phyloP scores from a whole-genome alignment of 2,797 vertebrate species.

The Lutjanus campechanus region DNA sequence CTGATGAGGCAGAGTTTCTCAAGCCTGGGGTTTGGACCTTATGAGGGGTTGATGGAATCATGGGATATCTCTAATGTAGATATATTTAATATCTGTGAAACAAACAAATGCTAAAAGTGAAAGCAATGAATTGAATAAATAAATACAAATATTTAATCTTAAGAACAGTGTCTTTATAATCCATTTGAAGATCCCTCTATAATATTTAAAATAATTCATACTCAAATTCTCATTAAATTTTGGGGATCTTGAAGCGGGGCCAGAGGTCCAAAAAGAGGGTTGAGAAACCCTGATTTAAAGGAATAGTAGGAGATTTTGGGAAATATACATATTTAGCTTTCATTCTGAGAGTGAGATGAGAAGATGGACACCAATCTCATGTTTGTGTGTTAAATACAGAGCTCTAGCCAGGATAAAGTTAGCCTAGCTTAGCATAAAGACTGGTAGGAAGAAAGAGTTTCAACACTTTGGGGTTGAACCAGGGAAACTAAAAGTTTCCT shows the following conservation, averaged over 20 bases:
- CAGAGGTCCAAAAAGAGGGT: neutral
- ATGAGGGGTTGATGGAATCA: neutral
- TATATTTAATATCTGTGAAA: neutral
- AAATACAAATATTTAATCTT: neutral
- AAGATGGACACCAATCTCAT: neutral
- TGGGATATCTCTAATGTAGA: too few relatives aligned
- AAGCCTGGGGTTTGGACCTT: constrained; percentile 9
- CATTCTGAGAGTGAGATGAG: neutral
- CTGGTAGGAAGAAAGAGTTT: neutral
- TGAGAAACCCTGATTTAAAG: constrained; percentile 13
- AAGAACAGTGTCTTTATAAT: neutral
- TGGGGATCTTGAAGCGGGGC: neutral
- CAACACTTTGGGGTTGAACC: neutral
- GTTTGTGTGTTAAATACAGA: too few relatives aligned
- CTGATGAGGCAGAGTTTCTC: constrained; percentile 1
- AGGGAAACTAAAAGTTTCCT: too few relatives aligned
- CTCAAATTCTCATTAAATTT: neutral
- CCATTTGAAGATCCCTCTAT: neutral
- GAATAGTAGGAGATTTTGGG: neutral
- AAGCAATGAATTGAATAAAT: neutral
- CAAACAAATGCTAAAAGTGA: neutral
- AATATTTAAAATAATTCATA: neutral
- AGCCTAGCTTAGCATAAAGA: constrained; percentile 17
- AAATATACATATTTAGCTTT: neutral
- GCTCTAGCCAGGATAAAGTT: neutral